phyloP scores from a whole-genome alignment of 1,140 invertebrate species.

The Bombus turneri region DNA sequence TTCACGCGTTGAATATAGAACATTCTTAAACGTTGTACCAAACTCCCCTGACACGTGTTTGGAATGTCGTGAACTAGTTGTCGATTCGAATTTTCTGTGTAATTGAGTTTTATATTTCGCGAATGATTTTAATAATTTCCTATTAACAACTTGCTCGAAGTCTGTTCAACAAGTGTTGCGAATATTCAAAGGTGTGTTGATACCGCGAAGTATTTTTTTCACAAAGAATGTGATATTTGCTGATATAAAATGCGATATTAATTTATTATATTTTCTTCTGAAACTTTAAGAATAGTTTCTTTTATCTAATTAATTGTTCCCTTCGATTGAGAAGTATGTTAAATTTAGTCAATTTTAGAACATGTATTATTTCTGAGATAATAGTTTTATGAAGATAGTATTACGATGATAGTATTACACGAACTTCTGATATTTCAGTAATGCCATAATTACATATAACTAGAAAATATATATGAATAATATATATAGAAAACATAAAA shows the following conservation, averaged over 20 bases:
- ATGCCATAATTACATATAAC: too few species aligned
- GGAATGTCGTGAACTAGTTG: neutral
- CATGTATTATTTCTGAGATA: too few species aligned
- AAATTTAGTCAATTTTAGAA: too few species aligned
- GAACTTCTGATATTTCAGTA: neutral
- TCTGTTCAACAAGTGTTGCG: neutral
- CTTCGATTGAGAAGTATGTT: too few species aligned
- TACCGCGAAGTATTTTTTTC: neutral
- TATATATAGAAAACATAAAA: neutral
- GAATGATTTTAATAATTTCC: neutral
- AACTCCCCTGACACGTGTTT: neutral
- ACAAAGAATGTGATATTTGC: neutral
- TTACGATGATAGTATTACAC: neutral
- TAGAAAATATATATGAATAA: too few species aligned
- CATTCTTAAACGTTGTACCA: conserved; percentile 12
- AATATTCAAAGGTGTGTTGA: neutral
- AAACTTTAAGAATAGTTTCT: neutral
- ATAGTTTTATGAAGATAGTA: neutral
- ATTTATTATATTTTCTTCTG: neutral
- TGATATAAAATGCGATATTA: neutral
- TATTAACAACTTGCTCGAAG: neutral
- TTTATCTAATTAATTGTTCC: too few species aligned
- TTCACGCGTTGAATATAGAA: conserved; percentile 29
- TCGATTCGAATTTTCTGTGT: neutral
- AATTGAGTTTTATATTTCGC: neutral